Evolutionary conservation across 2,888 invertebrate genomes (phyloP).

Genomic region (Rhodophaea formosa): DNA sequence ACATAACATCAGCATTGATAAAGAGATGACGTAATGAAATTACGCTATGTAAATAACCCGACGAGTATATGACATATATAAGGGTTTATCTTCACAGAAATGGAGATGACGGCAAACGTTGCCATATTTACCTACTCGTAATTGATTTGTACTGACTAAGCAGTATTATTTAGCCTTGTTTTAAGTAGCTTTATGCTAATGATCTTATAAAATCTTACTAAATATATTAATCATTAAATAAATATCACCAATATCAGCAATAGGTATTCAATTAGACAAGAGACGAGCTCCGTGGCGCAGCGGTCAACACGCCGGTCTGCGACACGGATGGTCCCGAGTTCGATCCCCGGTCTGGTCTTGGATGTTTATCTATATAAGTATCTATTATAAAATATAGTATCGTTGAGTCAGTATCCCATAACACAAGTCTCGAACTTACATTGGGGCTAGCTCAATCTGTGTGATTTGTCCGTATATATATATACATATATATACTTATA

Average conservation of each 20-base stretch:
- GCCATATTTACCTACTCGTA: not conserved
- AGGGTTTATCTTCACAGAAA: not conserved
- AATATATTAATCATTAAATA: not conserved
- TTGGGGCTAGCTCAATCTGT: no score
- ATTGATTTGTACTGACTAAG: slow-evolving; percentile 3
- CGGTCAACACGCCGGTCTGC: no score
- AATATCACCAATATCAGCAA: not conserved
- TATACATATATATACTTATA: no score
- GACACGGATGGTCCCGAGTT: no score
- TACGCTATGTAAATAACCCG: not conserved
- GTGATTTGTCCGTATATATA: no score
- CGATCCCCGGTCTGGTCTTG: no score
- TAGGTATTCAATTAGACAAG: no score
- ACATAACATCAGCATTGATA: not conserved
- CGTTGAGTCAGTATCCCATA: no score
- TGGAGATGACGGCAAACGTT: not conserved
- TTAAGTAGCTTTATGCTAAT: not conserved
- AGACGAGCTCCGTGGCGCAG: no score
- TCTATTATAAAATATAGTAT: no score
- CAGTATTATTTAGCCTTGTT: not conserved
- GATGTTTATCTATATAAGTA: no score
- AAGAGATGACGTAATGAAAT: not conserved
- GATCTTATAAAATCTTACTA: not conserved
- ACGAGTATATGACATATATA: not conserved
- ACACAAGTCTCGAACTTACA: no score